Evolutionary conservation across 2,888 invertebrate genomes (phyloP).

Genomic region (Cataglyphis altisquamis): DNA sequence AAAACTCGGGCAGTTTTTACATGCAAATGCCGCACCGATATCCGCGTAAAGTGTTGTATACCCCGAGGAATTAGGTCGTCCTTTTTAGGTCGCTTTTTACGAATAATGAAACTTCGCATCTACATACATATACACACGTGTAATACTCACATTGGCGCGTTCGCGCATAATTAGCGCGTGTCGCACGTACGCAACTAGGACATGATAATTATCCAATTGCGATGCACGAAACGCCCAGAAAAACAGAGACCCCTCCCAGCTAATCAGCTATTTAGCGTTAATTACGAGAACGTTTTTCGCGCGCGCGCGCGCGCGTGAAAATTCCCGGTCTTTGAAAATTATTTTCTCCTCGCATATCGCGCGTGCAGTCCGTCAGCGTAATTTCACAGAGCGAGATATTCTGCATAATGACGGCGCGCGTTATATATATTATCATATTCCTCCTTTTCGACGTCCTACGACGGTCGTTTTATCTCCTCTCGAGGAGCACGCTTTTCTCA

Average conservation of each 20-base stretch:
- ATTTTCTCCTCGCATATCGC: background rate
- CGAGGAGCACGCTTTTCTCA: background rate
- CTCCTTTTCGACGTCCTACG: background rate
- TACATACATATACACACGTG: too few species aligned
- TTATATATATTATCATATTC: too few species aligned
- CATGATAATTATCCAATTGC: slow-evolving; percentile 32
- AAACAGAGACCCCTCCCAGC: slow-evolving; percentile 3
- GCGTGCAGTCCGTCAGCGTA: background rate
- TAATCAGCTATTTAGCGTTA: background rate
- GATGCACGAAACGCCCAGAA: background rate
- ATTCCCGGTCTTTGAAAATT: background rate
- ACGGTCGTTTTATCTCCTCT: background rate
- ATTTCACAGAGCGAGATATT: background rate
- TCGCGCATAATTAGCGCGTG: slow-evolving; percentile 46
- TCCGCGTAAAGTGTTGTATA: slow-evolving; percentile 27
- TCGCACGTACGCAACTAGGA: slow-evolving; percentile 17
- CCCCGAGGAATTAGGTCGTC: slow-evolving; percentile 50
- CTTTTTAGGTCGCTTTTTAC: slow-evolving; percentile 35
- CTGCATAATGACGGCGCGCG: background rate
- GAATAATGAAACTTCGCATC: slow-evolving; percentile 37
- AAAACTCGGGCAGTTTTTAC: slow-evolving; percentile 46
- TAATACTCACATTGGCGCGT: background rate
- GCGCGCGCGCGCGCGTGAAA: background rate
- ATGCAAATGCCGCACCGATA: slow-evolving; percentile 49
- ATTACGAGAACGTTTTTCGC: background rate